phyloP scores from a whole-genome alignment of 2,888 invertebrate genomes.

The Neocrepidodera transversa region DNA sequence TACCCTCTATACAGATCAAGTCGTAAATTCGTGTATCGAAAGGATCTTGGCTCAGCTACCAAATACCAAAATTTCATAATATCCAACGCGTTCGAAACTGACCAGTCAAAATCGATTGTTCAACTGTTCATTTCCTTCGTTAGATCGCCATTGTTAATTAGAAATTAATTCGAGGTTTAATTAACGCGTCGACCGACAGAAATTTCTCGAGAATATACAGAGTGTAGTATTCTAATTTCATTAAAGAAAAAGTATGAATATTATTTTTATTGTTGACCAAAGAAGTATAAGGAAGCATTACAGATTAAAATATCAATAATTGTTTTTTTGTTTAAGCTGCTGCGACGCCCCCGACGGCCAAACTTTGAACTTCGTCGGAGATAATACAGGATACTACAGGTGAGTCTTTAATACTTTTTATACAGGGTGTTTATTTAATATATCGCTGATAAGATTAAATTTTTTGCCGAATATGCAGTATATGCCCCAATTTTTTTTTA shows the following conservation, averaged over 20 bases:
- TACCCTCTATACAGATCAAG: no score
- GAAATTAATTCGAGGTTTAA: slow-evolving; percentile 25
- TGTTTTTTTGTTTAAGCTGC: slow-evolving; percentile 49
- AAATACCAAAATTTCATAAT: slow-evolving; percentile 1
- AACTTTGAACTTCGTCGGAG: slow-evolving; percentile 40
- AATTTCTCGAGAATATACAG: not conserved
- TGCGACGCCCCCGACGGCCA: slow-evolving; percentile 48
- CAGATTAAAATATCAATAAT: no score
- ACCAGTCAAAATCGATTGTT: slow-evolving; percentile 23
- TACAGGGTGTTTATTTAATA: no score
- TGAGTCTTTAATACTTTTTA: slow-evolving; percentile 43
- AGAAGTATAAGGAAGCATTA: no score
- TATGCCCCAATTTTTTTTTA: no score
- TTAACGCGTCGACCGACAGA: slow-evolving; percentile 18
- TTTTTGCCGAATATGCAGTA: no score
- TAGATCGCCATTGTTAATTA: slow-evolving; percentile 20
- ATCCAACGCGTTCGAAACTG: slow-evolving; percentile 4
- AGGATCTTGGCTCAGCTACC: slow-evolving; percentile 11
- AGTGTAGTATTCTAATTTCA: no score
- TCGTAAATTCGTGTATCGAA: not conserved
- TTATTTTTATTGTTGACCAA: no score
- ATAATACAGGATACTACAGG: slow-evolving; percentile 48
- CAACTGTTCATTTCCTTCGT: slow-evolving; percentile 19
- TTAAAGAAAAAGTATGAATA: no score
- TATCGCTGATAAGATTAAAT: no score